A percentile compares a stretch with the other conserved stretches of the same genome.
Evolutionary conservation across 1,140 invertebrate genomes (phyloP).

Genomic region (Phymastichus coffea): DNA sequence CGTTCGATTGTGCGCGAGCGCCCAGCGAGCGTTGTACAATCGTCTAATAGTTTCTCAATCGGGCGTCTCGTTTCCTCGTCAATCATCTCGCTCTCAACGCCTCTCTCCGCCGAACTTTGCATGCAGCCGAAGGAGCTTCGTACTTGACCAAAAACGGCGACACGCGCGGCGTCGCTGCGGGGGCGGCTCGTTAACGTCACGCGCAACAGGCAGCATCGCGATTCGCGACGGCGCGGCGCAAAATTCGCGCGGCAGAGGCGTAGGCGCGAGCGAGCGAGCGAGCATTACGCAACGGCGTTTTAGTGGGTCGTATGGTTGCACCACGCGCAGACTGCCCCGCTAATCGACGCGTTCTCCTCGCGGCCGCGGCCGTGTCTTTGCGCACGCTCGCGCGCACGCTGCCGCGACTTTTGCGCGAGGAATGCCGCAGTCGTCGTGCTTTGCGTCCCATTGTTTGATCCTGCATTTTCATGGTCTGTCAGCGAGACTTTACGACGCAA

Average conservation of each 20-base stretch:
- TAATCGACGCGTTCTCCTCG: conserved; percentile 17
- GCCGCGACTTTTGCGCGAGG: too few species aligned
- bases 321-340: conserved; percentile 39
- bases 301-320: conserved; percentile 56
- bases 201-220: not conserved
- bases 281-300: conserved; percentile 52
- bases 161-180: not conserved
- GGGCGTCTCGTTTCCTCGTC: not conserved
- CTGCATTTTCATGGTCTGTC: too few species aligned
- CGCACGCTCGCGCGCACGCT: too few species aligned
- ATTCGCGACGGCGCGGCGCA: not conserved
- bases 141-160: too few species aligned
- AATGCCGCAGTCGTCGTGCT: too few species aligned
- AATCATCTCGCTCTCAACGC: not conserved
- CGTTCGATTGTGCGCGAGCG: too few species aligned
- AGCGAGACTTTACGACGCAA: too few species aligned
- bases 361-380: too few species aligned
- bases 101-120: too few species aligned
- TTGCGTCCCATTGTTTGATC: too few species aligned
- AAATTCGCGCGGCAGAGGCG: conserved; percentile 35
- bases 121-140: too few species aligned
- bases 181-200: conserved; percentile 13
- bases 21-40: too few species aligned
- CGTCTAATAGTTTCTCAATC: conserved; percentile 6
- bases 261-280: conserved; percentile 29